These are phyloP conservation scores for Phocoena sinus DNA, from an alignment of 2,113 vertebrate genomes.

Conservation along the genomic window DNA sequence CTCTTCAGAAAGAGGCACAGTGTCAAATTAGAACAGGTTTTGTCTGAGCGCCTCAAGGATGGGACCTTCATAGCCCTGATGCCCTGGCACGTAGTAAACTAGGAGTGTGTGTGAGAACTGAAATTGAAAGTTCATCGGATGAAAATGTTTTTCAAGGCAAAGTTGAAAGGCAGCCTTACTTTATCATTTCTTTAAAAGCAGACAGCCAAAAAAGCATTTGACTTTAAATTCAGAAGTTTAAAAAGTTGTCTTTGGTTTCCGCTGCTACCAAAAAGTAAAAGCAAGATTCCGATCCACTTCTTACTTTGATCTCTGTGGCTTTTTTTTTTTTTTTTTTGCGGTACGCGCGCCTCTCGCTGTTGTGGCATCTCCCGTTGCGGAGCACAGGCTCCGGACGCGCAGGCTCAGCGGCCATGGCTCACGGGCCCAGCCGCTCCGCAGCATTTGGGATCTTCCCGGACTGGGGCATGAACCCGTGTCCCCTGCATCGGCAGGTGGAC, in stretches of 20 bases:
- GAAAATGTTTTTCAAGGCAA: not conserved
- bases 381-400: too few relatives aligned
- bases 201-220: not conserved
- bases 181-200: not conserved
- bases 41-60: not conserved
- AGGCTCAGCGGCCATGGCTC: too few relatives aligned
- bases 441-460: too few relatives aligned
- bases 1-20: not conserved
- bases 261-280: slow-evolving; percentile 6
- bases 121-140: not conserved
- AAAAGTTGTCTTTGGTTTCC: not conserved
- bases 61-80: too few relatives aligned
- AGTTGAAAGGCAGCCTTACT: not conserved
- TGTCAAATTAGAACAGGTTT: not conserved
- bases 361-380: too few relatives aligned
- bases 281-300: not conserved
- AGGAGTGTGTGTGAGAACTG: not conserved
- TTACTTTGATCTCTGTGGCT: not conserved
- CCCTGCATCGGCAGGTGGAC: too few relatives aligned
- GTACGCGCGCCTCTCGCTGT: too few relatives aligned
- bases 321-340: not conserved
- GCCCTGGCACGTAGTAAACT: not conserved
- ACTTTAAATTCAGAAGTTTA: not conserved
- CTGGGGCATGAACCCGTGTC: too few relatives aligned
- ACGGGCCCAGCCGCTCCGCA: too few relatives aligned